Evolutionary conservation across 2,888 invertebrate species (phyloP), one percentile per base, ranked within the genome.

Genomic region (Tyria jacobaeae): DNA sequence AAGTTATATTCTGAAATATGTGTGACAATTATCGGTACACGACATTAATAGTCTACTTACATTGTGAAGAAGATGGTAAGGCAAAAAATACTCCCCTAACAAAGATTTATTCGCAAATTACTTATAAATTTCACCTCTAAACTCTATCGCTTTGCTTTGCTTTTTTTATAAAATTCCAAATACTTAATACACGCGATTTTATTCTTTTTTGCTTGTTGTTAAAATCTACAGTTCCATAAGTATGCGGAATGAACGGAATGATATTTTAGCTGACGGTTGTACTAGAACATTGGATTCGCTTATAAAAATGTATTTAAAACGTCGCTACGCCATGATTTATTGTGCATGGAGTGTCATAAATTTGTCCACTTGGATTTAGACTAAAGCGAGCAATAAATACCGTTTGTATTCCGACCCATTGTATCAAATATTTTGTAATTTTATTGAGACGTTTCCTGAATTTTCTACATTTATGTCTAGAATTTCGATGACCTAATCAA

Each of bases 231-330:
- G 57, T 79, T 39, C 66, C 48, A 59, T 76, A 71, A 54, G 62
- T 12, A 47, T 57, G 63, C 34, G 55, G 24, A 55, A 57, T 54
- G 66, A 79, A 79, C 61, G 64, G 64, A 55, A 70, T 72, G 70
- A 71, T 59, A 70, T 6, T 27, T 68, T 54, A 55, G 75, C 63
- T 65, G 71, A 65, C 71, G 72, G 67, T 76, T 49, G 78, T 81
- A 76, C 73, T 78, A 81, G 84, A 86, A 91, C 90, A 88, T 88
- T 83, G 88, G 88, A 89, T 86, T 89, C 86, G 88, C 88, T 88
- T 93, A 92, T 92, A 93, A 93, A 94, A 94, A 91, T 92, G 91
- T 92, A 94, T 94, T 94, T 94, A 94, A 94, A 94, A 91, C 82
- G 91, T 92, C 93, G 85, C 86, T 83, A 82, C 79, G 78, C 78